Evolutionary conservation across 2,888 invertebrate species (phyloP), one percentile per base, ranked within the genome.

Genomic region (Gari tellinella): DNA sequence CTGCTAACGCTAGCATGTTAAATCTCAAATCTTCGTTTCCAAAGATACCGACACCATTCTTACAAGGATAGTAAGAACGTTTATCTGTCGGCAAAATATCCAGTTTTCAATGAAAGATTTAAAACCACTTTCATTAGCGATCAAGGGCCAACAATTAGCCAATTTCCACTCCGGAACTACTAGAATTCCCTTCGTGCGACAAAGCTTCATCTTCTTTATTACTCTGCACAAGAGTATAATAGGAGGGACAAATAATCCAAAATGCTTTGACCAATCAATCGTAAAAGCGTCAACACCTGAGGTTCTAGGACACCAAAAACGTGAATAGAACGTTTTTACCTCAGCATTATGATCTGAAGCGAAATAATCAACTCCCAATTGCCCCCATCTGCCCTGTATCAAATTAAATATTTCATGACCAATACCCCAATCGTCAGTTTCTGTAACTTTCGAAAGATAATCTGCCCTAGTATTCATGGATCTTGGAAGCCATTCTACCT

Each of bases 121-220:
- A 21, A 48, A 55, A 38, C 48, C 0, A 10, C 26, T 56, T 19
- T 65, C 49, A 15, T 48, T 55, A 41, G 48, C 60, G 8, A 72
- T 1, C 17, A 62, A 38, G 14, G 62, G 67, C 72, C 72, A 66
- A 52, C 57, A 67, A 17, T 19, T 43, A 1, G 60, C 72, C 15
- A 56, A 66, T 61, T 40, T 55, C 72, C 65, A 72, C 15, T 8
- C 26, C 2, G 72, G 72, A 1, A 57, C 38, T 40, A 56, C 25
- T 21, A 57, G 43, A 23, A 41, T 43, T 7, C 57, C 57, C 15
- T 15, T 8, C 15, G 57, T 43, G 2, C n/a, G 4, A 52, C 26
- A 25, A 5, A 45, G 1, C 40, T 61, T 25, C 61, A 67, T 68
- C 55, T 61, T 68, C 19, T 14, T 21, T 26, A 68, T 12, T 17